These are phyloP conservation scores for Mythimna vitellina DNA, from an alignment of 2,888 invertebrate species.

Conservation along the genomic window DNA sequence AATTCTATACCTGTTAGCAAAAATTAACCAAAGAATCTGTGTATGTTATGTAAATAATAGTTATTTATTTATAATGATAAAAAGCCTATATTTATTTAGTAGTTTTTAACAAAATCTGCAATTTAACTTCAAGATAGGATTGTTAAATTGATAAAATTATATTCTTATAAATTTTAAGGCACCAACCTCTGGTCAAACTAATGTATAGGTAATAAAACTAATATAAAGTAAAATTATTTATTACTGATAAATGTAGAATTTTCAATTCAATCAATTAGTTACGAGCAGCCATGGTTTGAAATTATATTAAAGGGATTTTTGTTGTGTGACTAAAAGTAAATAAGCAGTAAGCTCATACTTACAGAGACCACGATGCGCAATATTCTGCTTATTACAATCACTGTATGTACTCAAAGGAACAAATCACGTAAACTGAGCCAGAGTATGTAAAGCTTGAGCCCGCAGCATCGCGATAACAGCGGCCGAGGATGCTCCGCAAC, in stretches of 20 bases:
- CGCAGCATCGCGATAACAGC: conserved; percentile 57
- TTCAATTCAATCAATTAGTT: background rate
- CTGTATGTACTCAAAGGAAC: conserved; percentile 18
- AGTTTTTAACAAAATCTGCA: too few species aligned
- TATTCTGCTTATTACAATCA: conserved; percentile 4
- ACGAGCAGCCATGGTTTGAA: background rate
- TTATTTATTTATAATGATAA: too few species aligned
- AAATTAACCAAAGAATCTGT: background rate
- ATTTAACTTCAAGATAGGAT: too few species aligned
- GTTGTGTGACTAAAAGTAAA: background rate
- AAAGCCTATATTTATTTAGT: too few species aligned
- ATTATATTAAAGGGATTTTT: too few species aligned
- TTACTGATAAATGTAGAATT: background rate
- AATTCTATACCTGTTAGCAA: conserved; percentile 3
- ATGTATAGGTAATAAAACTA: background rate
- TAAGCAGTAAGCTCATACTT: conserved; percentile 28
- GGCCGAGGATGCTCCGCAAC: conserved; percentile 52
- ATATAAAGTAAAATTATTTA: background rate
- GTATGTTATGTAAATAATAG: too few species aligned
- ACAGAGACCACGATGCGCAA: conserved; percentile 30
- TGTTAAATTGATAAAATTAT: too few species aligned
- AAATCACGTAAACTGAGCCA: conserved; percentile 51
- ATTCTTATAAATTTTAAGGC: background rate
- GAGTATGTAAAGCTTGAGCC: background rate
- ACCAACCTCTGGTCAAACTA: background rate